Percentiles rank a stretch among this genome's conserved stretches.
phyloP scores from a whole-genome alignment of 2,113 vertebrate species.

The zebrafish (Danio rerio) region DNA sequence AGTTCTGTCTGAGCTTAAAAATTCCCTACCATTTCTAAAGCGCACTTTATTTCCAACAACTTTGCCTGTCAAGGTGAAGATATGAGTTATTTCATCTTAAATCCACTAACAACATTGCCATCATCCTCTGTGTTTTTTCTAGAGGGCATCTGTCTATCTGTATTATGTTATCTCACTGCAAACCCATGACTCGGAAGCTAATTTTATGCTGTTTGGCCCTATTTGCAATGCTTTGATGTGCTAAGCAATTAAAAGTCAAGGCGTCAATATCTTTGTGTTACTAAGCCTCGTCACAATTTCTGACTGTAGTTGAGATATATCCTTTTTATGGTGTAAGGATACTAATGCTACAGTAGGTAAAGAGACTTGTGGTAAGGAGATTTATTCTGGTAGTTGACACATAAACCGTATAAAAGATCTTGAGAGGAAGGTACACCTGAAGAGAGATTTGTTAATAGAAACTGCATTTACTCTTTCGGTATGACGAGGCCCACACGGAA shows the following conservation, averaged over 20 bases:
- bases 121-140: background rate
- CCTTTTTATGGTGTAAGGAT: background rate
- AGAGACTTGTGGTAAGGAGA: background rate
- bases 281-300: background rate
- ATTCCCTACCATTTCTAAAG: background rate
- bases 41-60: background rate
- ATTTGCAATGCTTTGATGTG: slow-evolving; percentile 70
- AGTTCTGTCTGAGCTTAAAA: slow-evolving; percentile 26
- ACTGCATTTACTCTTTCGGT: background rate
- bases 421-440: background rate
- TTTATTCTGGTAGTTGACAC: background rate
- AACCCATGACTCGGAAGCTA: slow-evolving; percentile 63
- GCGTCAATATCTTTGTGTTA: slow-evolving; percentile 42
- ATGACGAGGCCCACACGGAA: too few relatives aligned
- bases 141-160: slow-evolving; percentile 57
- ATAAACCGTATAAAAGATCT: background rate
- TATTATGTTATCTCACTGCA: slow-evolving; percentile 55
- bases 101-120: slow-evolving; percentile 7
- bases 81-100: slow-evolving; percentile 10
- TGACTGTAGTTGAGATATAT: background rate
- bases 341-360: background rate
- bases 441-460: too few relatives aligned
- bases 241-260: slow-evolving; percentile 73
- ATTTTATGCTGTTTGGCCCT: slow-evolving; percentile 56
- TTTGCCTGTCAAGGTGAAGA: slow-evolving; percentile 35